Evolutionary conservation across 2,113 vertebrate genomes (phyloP), one percentile per base, ranked within the genome.

Genomic region (Eublepharis macularius): DNA sequence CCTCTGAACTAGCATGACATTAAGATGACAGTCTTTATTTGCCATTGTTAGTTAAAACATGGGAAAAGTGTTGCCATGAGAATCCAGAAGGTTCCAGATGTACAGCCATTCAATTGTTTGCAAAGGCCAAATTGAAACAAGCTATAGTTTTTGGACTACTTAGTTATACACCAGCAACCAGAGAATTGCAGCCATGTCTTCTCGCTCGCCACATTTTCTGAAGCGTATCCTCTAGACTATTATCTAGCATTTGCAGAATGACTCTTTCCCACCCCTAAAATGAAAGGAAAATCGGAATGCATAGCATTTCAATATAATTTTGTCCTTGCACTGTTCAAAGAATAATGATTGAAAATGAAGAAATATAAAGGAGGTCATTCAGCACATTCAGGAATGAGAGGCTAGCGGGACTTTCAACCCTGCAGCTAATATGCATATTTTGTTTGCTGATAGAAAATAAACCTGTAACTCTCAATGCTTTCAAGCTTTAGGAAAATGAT

Each of bases 1-100:
- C 80, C 90, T 91, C 90, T 91, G 91, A 88, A 88, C 34, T 36
- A 51, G 93, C 92, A 88, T 95, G 95, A 94, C 95, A 96, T 95
- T 94, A 91, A 91, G 49, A 91, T 94, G 96, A 96, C 96, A 96
- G 94, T 88, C 89, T 93, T 96, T 94, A 92, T 96, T 92, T 94
- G 91, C 91, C 92, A 94, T 96, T 97, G 96, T 96, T 92, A 93
- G 92, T 95, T 92, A 94, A 92, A 97, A 95, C 94, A 96, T 93
- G 94, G 94, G 92, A 90, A 96, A 88, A 90, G 93, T 91, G 90
- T 90, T 91, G 91, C 89, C 92, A 84, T 94, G 90, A 89, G 94
- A 92, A 93, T 92, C 92, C 88, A 93, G 91, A 91, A 97, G 95
- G 93, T 95, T 90, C 92, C 79, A 92, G 93, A 95, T 95, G 92